Evolutionary conservation across 2,888 invertebrate species (phyloP).

Genomic region (Octodonta nipae): DNA sequence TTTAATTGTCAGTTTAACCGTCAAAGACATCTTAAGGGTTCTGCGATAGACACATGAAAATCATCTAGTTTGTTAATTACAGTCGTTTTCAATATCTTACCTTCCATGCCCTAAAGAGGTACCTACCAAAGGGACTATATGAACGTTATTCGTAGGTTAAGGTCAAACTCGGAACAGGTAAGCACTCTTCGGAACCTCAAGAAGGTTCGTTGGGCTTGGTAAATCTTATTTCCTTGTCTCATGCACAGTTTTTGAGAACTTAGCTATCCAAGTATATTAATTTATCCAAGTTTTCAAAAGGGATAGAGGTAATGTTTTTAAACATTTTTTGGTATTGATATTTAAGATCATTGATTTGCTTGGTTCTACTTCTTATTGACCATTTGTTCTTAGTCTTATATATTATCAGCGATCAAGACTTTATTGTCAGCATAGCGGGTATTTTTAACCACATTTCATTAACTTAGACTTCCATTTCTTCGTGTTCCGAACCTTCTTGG

Average conservation of each 20-base stretch:
- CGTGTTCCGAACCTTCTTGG: background rate
- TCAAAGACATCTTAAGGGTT: no score
- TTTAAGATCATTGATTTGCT: background rate
- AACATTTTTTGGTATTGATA: constrained; percentile 1
- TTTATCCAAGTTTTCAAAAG: background rate
- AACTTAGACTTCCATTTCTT: background rate
- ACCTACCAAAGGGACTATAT: no score
- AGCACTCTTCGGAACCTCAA: constrained; percentile 1
- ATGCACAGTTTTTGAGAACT: background rate
- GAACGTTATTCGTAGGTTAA: background rate
- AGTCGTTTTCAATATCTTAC: no score
- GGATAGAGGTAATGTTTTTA: background rate
- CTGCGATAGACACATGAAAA: no score
- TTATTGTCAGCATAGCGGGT: constrained; percentile 1
- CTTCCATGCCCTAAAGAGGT: no score
- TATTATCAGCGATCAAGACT: background rate
- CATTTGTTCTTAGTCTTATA: background rate
- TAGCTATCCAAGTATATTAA: background rate
- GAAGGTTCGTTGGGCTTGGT: background rate
- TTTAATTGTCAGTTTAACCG: no score
- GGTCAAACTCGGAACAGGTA: background rate
- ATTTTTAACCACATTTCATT: constrained; percentile 1
- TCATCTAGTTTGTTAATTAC: no score
- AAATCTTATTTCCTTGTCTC: background rate
- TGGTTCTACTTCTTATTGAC: background rate